Base-by-base conservation (phyloP, 2,797 vertebrate genomes). In the Adrianichthys oophorus region DNA sequence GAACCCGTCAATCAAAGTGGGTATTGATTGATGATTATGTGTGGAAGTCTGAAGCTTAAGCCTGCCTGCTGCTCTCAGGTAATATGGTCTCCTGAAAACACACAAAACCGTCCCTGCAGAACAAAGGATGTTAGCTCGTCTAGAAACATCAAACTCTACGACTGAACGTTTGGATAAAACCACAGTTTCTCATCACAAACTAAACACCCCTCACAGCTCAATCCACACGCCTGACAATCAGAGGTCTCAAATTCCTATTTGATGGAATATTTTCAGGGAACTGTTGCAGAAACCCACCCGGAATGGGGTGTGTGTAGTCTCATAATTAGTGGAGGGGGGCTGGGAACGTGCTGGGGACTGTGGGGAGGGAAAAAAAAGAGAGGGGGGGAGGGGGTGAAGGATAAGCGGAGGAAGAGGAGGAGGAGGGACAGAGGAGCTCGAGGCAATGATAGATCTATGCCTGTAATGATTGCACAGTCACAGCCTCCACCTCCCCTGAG, bases 401-500 rank as follows among this genome's bases (percentile, higher is more conserved):
- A 3, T 21, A 21, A 21, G 19, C 19, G 3, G 19, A 21, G 19
- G 19, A 21, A 1, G 14, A 41, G 24, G 10, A 56, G 58, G 37
- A n/a, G 44, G 58, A 2, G 64, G 45, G 4, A 48, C 57, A 2
- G 50, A 59, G 8, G 62, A 56, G 69, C 66, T 75, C 65, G 61
- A 68, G 78, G 77, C 77, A 80, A 84, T 90, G 86, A 91, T 92
- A 83, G 85, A 90, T 88, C 84, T 82, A 87, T 88, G 83, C 66
- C 79, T 70, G 68, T 91, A 93, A 92, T 92, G 90, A 92, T 90
- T 92, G 91, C 88, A 87, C 80, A 87, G 88, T 85, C 91, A 92
- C 90, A 91, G 78, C 82, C 82, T 76, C 78, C 79, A 78, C 67
- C 53, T 86, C 88, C 82, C 76, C 66, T 48, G 88, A 77, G 90